phyloP scores from a whole-genome alignment of 2,797 vertebrate species.

The Gambelia wislizenii region DNA sequence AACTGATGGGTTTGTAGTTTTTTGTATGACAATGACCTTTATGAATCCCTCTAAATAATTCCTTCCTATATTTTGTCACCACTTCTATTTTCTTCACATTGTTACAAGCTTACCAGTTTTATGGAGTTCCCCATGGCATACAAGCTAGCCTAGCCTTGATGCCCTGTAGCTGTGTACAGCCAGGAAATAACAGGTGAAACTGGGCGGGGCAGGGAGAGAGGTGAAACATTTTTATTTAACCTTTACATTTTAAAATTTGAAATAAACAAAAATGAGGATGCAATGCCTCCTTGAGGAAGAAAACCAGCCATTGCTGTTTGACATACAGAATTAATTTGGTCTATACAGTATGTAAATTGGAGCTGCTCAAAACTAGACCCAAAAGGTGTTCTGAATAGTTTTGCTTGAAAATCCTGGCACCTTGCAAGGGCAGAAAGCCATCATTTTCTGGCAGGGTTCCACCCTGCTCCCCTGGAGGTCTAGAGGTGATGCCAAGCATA shows the following conservation, averaged over 20 bases:
- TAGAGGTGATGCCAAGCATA: neutral
- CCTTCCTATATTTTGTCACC: neutral
- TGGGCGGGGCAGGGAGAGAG: neutral
- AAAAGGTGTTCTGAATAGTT: neutral
- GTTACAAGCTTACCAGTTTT: neutral
- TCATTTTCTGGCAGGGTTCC: neutral
- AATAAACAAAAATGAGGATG: too few relatives aligned
- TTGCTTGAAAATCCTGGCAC: neutral
- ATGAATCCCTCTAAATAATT: neutral
- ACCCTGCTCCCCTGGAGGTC: neutral
- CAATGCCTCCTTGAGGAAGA: neutral
- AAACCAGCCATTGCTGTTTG: neutral
- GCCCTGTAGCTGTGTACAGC: neutral
- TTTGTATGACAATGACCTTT: neutral
- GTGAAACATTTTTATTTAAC: neutral
- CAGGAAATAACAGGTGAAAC: neutral
- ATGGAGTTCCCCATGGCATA: neutral
- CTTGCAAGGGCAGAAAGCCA: neutral
- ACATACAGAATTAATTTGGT: neutral
- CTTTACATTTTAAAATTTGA: neutral
- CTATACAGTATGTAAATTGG: neutral
- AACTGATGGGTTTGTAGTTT: too few relatives aligned
- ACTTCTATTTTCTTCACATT: neutral
- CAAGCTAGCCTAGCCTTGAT: neutral
- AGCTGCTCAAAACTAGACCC: neutral